phyloP scores from a whole-genome alignment of 1,140 invertebrate genomes.

The Limonius californicus region DNA sequence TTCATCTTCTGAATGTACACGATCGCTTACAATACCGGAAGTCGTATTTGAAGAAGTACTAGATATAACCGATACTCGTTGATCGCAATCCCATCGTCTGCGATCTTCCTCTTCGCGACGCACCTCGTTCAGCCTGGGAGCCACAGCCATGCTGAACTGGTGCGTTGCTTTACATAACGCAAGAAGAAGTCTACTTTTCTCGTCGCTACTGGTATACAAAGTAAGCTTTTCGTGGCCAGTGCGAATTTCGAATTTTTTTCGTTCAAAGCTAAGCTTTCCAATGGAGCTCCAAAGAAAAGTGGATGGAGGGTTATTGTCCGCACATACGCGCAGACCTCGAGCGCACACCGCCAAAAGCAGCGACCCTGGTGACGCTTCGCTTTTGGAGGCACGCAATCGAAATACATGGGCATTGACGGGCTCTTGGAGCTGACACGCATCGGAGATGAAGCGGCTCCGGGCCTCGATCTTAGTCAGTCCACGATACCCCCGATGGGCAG shows the following conservation, averaged over 20 bases:
- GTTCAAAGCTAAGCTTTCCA: constrained; percentile 89
- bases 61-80: constrained; percentile 86
- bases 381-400: constrained; percentile 77
- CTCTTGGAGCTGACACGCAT: constrained; percentile 79
- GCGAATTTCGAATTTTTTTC: constrained; percentile 94
- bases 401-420: constrained; percentile 92
- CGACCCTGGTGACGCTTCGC: constrained; percentile 66
- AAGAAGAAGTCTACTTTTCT: constrained; percentile 86
- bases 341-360: constrained; percentile 81
- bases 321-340: constrained; percentile 79
- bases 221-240: constrained; percentile 84
- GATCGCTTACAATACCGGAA: constrained; percentile 90
- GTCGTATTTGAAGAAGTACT: constrained; percentile 91
- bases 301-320: constrained; percentile 61
- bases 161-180: constrained; percentile 87
- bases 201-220: constrained; percentile 85
- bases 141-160: constrained; percentile 91
- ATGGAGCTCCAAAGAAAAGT: constrained; percentile 92
- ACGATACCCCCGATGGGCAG: constrained; percentile 68
- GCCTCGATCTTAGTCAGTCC: constrained; percentile 61
- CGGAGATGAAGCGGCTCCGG: constrained; percentile 80
- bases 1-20: constrained; percentile 90
- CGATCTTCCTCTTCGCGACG: constrained; percentile 66
- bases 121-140: constrained; percentile 75
- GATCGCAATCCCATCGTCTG: constrained; percentile 54